Evolutionary conservation across 2,113 vertebrate species (phyloP), one percentile per base, ranked within the genome.

Genomic region (Istiophorus platypterus): DNA sequence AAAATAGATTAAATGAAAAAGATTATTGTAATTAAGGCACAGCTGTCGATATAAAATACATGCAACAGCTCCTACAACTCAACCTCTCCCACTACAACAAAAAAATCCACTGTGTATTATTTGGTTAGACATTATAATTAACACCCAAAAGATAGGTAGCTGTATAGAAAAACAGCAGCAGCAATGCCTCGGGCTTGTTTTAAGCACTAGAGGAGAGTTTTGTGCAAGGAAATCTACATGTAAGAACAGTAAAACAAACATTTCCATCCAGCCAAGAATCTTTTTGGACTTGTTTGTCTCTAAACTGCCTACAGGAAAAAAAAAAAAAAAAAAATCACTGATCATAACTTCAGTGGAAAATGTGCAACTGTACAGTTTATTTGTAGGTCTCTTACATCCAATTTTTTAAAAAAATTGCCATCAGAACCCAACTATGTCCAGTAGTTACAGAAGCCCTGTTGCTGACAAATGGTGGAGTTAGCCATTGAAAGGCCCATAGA

Each of bases 121-220:
- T 67, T 41, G 26, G 56, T 70, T 31, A 39, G 56, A 72, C 75
- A 62, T 49, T 39, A 56, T 54, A 64, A 78, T 82, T 52, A 77
- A 72, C 22, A 51, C 15, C 59, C 58, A 83, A 57, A 29, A 58
- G 51, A 59, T 13, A 66, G 26, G 41, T 47, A 51, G 34, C 29
- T 63, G 49, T 59, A 51, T 5, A 20, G 51, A 62, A 26, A 18
- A 69, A 24, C 37, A 72, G 45, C 57, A 72, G 59, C 65, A 47
- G 58, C 7, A n/a, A 45, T 42, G 84, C 81, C 59, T 56, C 22
- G 11, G 81, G 86, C 79, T 78, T 58, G 39, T 68, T 82, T 69
- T 13, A n/a, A 71, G 29, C 58, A 24, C 47, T n/a, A 2, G 1
- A 65, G 27, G n/a, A 69, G 42, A 62, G 26, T 22, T 49, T 59